Evolutionary conservation across 2,888 invertebrate genomes (phyloP).

Genomic region (Acrobasis consociella): DNA sequence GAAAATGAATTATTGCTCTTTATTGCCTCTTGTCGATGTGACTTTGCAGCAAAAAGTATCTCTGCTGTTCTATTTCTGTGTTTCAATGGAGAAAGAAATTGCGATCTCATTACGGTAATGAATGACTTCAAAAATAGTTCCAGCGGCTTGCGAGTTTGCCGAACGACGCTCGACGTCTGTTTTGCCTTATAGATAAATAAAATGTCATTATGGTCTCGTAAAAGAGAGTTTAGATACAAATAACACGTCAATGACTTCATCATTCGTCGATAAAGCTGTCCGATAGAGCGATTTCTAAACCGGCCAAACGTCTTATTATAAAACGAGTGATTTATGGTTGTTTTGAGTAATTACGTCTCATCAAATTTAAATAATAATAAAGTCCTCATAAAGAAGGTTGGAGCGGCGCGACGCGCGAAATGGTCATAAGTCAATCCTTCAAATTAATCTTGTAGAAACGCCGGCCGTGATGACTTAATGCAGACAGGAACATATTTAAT

Average conservation of each 20-base stretch:
- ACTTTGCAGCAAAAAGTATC: constrained; percentile 57
- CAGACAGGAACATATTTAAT: constrained; percentile 75
- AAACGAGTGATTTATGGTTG: constrained; percentile 76
- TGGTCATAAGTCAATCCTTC: constrained; percentile 75
- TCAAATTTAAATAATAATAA: constrained; percentile 80
- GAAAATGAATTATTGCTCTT: constrained; percentile 81
- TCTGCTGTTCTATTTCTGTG: constrained; percentile 44
- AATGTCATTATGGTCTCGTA: constrained; percentile 63
- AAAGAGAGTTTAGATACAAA: constrained; percentile 62
- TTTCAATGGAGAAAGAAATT: constrained; percentile 42
- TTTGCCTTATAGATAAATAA: constrained; percentile 50
- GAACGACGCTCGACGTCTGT: constrained; percentile 27
- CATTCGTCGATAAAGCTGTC: constrained; percentile 53
- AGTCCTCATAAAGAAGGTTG: constrained; percentile 72
- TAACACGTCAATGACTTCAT: constrained; percentile 68
- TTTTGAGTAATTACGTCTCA: constrained; percentile 81
- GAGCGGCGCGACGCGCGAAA: constrained; percentile 66
- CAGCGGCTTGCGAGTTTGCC: neutral
- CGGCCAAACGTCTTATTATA: constrained; percentile 67
- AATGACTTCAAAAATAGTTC: constrained; percentile 38
- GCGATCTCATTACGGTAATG: constrained; percentile 46
- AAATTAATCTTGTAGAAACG: constrained; percentile 72
- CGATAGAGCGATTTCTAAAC: constrained; percentile 61
- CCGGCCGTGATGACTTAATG: constrained; percentile 74
- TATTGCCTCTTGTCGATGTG: constrained; percentile 58